These are phyloP conservation scores for Heterodera filipjevi DNA, from an alignment of 2,888 invertebrate species.

Conservation along the genomic window DNA sequence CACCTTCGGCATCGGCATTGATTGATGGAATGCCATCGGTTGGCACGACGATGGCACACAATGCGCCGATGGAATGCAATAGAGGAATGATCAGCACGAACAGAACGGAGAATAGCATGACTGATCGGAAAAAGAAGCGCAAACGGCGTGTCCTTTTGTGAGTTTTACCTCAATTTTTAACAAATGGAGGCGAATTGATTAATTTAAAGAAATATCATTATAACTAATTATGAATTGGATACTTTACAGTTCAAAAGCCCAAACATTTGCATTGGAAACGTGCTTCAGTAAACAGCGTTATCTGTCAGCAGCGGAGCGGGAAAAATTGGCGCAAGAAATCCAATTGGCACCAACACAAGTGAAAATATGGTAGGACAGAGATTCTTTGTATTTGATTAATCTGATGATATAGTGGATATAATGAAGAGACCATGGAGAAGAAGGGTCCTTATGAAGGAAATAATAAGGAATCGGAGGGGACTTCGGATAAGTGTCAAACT, in stretches of 20 bases:
- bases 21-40: background rate
- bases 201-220: background rate
- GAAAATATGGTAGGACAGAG: slow-evolving; percentile 98
- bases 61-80: slow-evolving; percentile 10
- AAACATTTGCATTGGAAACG: slow-evolving; percentile 92
- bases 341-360: slow-evolving; percentile 90
- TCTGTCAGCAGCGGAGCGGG: slow-evolving; percentile 93
- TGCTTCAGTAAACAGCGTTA: slow-evolving; percentile 94
- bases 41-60: background rate
- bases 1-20: background rate
- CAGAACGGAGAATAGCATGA: background rate
- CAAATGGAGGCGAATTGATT: background rate
- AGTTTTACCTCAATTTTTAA: background rate
- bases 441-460: too few species aligned
- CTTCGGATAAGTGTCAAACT: too few species aligned
- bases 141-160: slow-evolving; percentile 89
- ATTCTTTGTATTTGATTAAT: slow-evolving; percentile 44
- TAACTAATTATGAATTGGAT: background rate
- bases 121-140: slow-evolving; percentile 73
- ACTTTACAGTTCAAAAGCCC: slow-evolving; percentile 79
- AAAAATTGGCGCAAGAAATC: slow-evolving; percentile 91
- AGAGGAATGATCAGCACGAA: background rate
- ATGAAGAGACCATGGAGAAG: too few species aligned
- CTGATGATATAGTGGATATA: too few species aligned
- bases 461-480: too few species aligned